Evolutionary conservation across 2,113 vertebrate genomes (phyloP).

Genomic region (Patagioenas fasciata): DNA sequence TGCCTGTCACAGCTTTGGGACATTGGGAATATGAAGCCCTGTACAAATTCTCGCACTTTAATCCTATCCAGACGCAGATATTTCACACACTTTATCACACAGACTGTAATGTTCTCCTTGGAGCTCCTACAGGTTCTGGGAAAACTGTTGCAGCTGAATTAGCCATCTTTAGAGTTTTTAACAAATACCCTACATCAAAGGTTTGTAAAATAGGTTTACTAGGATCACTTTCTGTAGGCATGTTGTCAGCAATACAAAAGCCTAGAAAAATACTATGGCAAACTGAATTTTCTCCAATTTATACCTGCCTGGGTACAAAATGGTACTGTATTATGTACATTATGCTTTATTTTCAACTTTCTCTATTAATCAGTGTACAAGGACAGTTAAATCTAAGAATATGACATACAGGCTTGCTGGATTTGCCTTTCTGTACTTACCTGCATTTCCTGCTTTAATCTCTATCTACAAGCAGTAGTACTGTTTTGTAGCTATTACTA

Average conservation of each 20-base stretch:
- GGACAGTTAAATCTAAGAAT: not conserved
- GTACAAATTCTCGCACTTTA: conserved; percentile 97
- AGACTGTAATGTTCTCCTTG: conserved; percentile 94
- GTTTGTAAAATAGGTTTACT: conserved; percentile 71
- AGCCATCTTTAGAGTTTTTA: conserved; percentile 97
- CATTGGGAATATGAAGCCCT: conserved; percentile 86
- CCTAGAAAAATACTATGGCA: not conserved
- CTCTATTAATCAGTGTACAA: not conserved
- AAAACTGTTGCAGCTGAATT: conserved; percentile 97
- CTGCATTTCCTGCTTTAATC: not conserved
- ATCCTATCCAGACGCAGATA: conserved; percentile 98
- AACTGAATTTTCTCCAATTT: not conserved
- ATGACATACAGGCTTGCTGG: not conserved
- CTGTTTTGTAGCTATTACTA: not conserved
- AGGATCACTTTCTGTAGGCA: not conserved
- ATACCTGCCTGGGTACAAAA: not conserved
- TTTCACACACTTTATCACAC: conserved; percentile 97
- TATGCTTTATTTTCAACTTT: not conserved
- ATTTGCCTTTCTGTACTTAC: not conserved
- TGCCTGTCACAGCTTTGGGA: conserved; percentile 89
- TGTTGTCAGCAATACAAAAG: not conserved
- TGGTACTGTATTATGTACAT: not conserved
- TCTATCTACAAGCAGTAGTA: not conserved
- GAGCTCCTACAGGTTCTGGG: conserved; percentile 96
- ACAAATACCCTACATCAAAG: conserved; percentile 90